These are phyloP conservation scores for Hypocryptadius cinnamomeus DNA, from an alignment of 2,113 vertebrate species.

Conservation along the genomic window DNA sequence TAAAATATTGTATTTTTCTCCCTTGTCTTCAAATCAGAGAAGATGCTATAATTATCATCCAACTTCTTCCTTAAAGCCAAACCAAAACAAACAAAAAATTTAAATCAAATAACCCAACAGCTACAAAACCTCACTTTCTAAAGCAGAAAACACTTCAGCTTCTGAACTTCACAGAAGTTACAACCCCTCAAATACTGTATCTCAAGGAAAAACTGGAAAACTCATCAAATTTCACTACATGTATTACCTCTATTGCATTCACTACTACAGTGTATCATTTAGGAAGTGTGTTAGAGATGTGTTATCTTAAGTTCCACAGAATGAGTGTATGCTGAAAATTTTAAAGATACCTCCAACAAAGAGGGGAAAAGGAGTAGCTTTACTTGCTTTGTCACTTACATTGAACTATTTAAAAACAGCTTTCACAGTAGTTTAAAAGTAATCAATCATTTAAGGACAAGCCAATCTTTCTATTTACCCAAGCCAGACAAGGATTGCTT, in stretches of 20 bases:
- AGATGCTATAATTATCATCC: not conserved
- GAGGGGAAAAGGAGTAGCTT: not conserved
- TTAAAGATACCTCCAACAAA: not conserved
- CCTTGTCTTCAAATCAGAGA: not conserved
- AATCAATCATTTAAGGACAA: conserved; percentile 43
- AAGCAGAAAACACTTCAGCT: not conserved
- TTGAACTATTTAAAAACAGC: conserved; percentile 15
- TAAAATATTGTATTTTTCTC: not conserved
- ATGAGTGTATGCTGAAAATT: not conserved
- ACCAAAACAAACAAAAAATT: not conserved
- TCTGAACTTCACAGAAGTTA: not conserved
- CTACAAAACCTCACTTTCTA: not conserved
- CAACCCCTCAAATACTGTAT: not conserved
- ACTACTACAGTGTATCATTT: not conserved
- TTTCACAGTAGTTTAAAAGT: conserved; percentile 44
- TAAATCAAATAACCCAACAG: not conserved
- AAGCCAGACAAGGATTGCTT: not conserved
- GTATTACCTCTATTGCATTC: not conserved
- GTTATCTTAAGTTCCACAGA: not conserved
- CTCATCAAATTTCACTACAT: not conserved
- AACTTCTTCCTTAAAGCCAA: not conserved
- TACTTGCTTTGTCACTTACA: not conserved
- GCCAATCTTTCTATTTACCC: conserved; percentile 33
- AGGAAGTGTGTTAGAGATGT: not conserved
- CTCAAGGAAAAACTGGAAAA: not conserved